phyloP scores from a whole-genome alignment of 2,888 invertebrate species.

The Philereme transversata region DNA sequence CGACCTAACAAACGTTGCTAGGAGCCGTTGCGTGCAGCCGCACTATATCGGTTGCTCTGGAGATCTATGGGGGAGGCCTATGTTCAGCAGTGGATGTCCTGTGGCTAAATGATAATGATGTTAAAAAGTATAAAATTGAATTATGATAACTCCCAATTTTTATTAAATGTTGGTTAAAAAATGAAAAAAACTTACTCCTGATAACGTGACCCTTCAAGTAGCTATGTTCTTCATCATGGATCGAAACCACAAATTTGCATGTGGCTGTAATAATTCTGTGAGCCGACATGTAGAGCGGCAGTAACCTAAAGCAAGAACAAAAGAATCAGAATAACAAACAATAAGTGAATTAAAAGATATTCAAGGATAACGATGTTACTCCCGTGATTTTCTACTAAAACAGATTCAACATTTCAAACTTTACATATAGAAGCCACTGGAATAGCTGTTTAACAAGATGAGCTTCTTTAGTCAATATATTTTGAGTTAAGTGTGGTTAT shows the following conservation, averaged over 20 bases:
- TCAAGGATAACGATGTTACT: neutral
- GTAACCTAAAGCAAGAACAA: neutral
- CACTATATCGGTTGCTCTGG: neutral
- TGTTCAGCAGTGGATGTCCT: no score
- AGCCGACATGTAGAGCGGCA: conserved; percentile 1
- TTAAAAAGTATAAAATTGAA: no score
- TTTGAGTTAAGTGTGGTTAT: conserved; percentile 7
- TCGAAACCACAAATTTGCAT: conserved; percentile 6
- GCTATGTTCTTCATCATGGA: conserved; percentile 14
- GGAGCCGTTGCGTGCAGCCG: neutral
- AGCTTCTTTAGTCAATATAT: no score
- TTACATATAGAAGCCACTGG: no score
- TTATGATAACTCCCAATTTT: neutral
- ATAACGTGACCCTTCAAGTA: conserved; percentile 19
- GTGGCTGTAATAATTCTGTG: neutral
- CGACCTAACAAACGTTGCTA: no score
- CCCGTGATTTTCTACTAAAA: no score
- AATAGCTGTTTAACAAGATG: no score
- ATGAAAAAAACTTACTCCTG: conserved; percentile 5
- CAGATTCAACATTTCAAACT: no score
- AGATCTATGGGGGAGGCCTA: neutral
- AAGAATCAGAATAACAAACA: neutral
- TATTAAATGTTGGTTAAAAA: neutral
- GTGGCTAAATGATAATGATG: no score
- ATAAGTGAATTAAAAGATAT: neutral